A percentile compares a stretch with the other conserved stretches of the same genome.
These are phyloP conservation scores for Orthonychiurus folsomi DNA, from an alignment of 2,888 invertebrate species.

Conservation along the genomic window DNA sequence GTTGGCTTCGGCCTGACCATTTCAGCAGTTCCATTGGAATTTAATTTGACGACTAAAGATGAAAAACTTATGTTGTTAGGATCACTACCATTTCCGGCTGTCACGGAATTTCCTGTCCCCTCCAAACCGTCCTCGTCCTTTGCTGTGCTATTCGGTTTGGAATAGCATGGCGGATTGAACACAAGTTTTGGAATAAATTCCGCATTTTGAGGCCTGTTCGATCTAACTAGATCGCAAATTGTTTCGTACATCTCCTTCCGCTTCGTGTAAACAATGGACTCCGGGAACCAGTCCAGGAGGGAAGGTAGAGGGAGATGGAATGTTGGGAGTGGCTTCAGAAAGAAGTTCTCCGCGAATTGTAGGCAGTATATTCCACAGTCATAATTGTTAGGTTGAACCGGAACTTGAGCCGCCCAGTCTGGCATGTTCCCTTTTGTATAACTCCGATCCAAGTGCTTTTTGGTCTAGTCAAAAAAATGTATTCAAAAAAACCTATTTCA, in stretches of 20 bases:
- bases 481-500: neutral
- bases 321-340: constrained; percentile 48
- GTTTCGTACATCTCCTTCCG: constrained; percentile 75
- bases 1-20: no score
- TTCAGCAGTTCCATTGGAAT: no score
- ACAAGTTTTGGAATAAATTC: constrained; percentile 22
- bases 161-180: no score
- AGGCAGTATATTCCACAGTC: constrained; percentile 94
- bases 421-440: constrained; percentile 63
- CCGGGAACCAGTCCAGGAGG: constrained; percentile 76
- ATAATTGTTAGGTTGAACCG: constrained; percentile 92
- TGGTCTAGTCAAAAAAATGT: no score
- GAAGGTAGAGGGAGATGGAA: constrained; percentile 48
- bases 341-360: constrained; percentile 94
- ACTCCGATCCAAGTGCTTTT: no score
- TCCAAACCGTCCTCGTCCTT: no score
- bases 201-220: constrained; percentile 49
- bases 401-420: constrained; percentile 80
- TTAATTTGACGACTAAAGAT: no score
- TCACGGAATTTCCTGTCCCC: no score
- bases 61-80: no score
- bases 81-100: no score
- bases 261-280: constrained; percentile 71
- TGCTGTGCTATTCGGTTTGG: no score
- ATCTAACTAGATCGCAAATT: constrained; percentile 63